Base-by-base conservation (phyloP, 1,140 invertebrate species). In the Diploscapter pachys region DNA sequence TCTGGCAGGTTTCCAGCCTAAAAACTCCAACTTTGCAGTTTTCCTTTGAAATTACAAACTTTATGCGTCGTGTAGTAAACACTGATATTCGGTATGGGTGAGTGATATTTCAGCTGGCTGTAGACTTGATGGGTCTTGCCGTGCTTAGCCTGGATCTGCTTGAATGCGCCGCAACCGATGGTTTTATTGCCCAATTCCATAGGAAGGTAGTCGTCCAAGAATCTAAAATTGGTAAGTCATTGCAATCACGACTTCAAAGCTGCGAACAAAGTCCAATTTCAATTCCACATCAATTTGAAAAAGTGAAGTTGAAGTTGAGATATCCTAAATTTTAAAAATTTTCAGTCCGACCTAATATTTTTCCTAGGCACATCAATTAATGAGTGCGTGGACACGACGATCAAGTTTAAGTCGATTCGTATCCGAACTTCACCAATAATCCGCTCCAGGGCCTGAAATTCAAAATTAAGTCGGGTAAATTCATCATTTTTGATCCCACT, bases 121-220 rank as follows among this genome's bases (percentile, higher is more conserved):
- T 76, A 76, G 3, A 76, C 63, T 64, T 72, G 74, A 66, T 76
- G 74, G 61, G 74, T 76, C 54, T 76, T 71, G 11, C 74, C 74
- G 49, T 70, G 69, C 61, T 65, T 72, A 3, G 68, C 68, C 53
- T 64, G 56, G 13, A 76, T 52, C 31, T 76, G 74, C 61, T 71
- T 76, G 2, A 71, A 59, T 31, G 74, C 67, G 13, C 74, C 74
- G 11, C 69, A 56, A 50, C 74, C 74, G 8, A 76, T 64, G 52
- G 74, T 76, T 13, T 49, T 76, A 49, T 76, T 72, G 6, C 69
- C 52, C 59, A 76, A 49, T 72, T 76, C 68, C 74, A 76, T 76
- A 31, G 74, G 74, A 49, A 76, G 9, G 53, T 71, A 76, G 51
- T 76, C 68, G 53, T 76, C 74, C 4, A 76, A 54, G 4, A 76